These are phyloP conservation scores for Drosophila ustulata DNA, from an alignment of 2,888 invertebrate genomes.

Conservation along the genomic window DNA sequence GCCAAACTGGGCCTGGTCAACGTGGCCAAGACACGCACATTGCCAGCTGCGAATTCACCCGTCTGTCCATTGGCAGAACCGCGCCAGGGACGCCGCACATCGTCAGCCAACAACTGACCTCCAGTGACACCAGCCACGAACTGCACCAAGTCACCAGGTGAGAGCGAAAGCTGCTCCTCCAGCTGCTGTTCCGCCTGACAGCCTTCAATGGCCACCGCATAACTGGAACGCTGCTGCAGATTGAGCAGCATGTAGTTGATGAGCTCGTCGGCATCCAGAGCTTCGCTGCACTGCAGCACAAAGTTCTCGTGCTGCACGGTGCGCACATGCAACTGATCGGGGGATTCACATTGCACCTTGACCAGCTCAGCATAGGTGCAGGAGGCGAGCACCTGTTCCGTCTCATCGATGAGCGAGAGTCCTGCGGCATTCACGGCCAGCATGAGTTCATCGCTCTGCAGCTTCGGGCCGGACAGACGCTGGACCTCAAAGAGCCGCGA, in stretches of 20 bases:
- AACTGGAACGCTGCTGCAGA: slow-evolving; percentile 93
- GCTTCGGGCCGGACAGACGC: slow-evolving; percentile 89
- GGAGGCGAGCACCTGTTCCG: slow-evolving; percentile 95
- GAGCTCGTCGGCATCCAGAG: slow-evolving; percentile 93
- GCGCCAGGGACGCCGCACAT: slow-evolving; percentile 88
- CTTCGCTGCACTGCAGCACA: slow-evolving; percentile 94
- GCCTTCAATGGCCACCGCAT: slow-evolving; percentile 90
- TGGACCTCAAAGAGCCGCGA: slow-evolving; percentile 97
- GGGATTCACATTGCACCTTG: slow-evolving; percentile 86
- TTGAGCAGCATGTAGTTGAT: slow-evolving; percentile 94
- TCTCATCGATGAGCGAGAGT: slow-evolving; percentile 95
- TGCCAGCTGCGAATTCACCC: slow-evolving; percentile 95
- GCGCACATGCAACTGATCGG: slow-evolving; percentile 90
- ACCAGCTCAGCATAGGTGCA: slow-evolving; percentile 94
- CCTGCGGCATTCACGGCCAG: slow-evolving; percentile 98
- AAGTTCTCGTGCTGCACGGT: slow-evolving; percentile 96
- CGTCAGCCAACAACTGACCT: slow-evolving; percentile 87
- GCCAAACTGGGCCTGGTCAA: slow-evolving; percentile 90
- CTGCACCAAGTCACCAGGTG: slow-evolving; percentile 91
- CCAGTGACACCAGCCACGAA: slow-evolving; percentile 91
- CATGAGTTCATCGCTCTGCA: slow-evolving; percentile 91
- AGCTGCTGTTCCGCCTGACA: slow-evolving; percentile 82
- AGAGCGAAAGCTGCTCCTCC: slow-evolving; percentile 85
- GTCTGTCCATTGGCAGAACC: slow-evolving; percentile 89
- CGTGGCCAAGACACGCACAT: slow-evolving; percentile 94